Evolutionary conservation across 2,888 invertebrate genomes (phyloP), one percentile per base, ranked within the genome.

Genomic region (Meliscaeva auricollis): DNA sequence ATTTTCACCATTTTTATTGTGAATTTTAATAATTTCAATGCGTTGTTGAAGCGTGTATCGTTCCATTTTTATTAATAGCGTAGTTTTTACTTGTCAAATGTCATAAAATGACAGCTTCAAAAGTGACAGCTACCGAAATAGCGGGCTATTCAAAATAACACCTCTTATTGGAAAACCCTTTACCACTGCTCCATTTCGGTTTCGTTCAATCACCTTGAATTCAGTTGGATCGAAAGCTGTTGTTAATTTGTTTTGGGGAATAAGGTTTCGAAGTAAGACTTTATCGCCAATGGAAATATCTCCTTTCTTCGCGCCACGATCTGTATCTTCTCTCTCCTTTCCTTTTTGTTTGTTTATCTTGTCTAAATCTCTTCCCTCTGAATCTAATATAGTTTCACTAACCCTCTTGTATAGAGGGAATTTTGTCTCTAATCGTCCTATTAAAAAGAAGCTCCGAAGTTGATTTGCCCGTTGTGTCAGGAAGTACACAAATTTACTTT

Each of bases 251-350:
- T 72, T 72, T 72, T 48, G 38, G 32, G 72, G 72, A 44, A 20
- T 35, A 15, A 20, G 20, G 30, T 72, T 72, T 2, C 35, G 35
- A 58, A 72, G 64, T 17, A 80, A 60, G 17, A 68, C 74, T 35
- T 73, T 74, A 54, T 74, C 74, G 20, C 73, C 77, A 15, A 78
- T 41, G 46, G n/a, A 48, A 38, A 73, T 74, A 46, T 46, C 46
- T 4, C 46, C 17, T 46, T 17, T 17, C 3, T 46, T 46, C 15
- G 46, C 46, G 9, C 46, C 17, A 17, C 46, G 46, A 17, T 8
- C 17, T 46, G 2, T 46, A 46, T 46, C 46, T 17, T 8, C 17
- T 46, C 17, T 20, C 46, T 46, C 17, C 3, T 46, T 46, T 1
- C 20, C 46, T 46, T 3, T 26, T 4, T 26, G 3, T 26, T 26